phyloP scores from a whole-genome alignment of 2,113 vertebrate species.

The Pterocles orientalis region DNA sequence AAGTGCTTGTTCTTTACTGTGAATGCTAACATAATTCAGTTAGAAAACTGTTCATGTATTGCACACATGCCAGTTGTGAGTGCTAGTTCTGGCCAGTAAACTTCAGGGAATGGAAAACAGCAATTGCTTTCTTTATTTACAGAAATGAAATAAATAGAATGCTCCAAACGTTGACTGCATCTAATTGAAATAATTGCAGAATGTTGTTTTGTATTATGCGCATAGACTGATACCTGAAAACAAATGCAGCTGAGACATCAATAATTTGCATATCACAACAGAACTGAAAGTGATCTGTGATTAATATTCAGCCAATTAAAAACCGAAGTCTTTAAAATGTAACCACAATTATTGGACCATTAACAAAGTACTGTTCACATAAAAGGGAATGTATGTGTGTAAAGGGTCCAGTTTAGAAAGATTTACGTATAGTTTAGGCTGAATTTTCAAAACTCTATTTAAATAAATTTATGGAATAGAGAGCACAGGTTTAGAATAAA shows the following conservation, averaged over 20 bases:
- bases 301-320: constrained; percentile 62
- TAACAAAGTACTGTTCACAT: constrained; percentile 30
- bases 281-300: constrained; percentile 15
- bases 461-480: neutral
- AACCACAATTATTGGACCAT: constrained; percentile 31
- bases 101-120: constrained; percentile 55
- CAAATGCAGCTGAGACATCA: constrained; percentile 24
- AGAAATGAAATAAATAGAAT: constrained; percentile 46
- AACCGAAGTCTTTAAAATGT: constrained; percentile 44
- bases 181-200: constrained; percentile 58
- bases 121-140: constrained; percentile 54
- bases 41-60: constrained; percentile 36
- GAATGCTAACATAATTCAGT: constrained; percentile 54
- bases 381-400: neutral
- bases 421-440: constrained; percentile 1
- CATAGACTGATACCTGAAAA: constrained; percentile 55
- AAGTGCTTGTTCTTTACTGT: constrained; percentile 45
- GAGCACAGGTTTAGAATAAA: neutral
- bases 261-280: constrained; percentile 57
- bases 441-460: neutral
- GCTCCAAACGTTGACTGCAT: constrained; percentile 37
- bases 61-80: constrained; percentile 16
- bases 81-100: constrained; percentile 52
- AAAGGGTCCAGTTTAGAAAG: neutral
- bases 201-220: constrained; percentile 42